These are phyloP conservation scores for Geodia barretti DNA, from an alignment of 37 sponge, comb jelly and placozoan species.

Conservation along the genomic window DNA sequence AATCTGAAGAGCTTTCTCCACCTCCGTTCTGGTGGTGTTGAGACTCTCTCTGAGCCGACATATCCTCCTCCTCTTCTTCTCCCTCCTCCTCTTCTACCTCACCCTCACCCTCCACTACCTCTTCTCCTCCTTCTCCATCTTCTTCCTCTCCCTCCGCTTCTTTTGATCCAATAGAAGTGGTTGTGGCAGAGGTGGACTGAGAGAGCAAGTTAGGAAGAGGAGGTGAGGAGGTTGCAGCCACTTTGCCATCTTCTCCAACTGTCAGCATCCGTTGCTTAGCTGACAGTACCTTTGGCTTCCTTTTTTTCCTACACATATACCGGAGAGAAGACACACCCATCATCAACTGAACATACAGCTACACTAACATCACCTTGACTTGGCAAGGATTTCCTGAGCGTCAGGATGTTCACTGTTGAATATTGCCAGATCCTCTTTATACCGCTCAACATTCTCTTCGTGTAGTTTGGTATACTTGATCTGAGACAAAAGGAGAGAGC, in stretches of 20 bases:
- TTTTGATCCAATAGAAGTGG: slow-evolving; percentile 3
- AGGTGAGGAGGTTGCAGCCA: too few relatives aligned
- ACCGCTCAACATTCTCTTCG: neutral
- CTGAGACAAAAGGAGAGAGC: slow-evolving; percentile 6
- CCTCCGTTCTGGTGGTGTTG: neutral
- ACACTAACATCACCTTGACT: neutral
- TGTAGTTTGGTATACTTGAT: slow-evolving; percentile 25
- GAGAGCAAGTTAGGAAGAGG: neutral
- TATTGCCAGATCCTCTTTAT: slow-evolving; percentile 39
- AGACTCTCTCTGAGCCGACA: neutral
- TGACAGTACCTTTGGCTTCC: neutral
- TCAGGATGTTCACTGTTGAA: slow-evolving; percentile 62
- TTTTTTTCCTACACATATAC: too few relatives aligned
- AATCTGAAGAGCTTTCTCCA: neutral
- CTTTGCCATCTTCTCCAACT: neutral
- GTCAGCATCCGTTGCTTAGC: neutral
- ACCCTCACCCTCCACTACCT: neutral
- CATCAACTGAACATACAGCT: too few relatives aligned
- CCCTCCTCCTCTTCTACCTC: neutral
- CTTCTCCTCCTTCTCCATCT: neutral
- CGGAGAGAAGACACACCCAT: too few relatives aligned
- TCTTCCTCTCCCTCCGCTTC: neutral
- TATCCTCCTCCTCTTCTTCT: neutral
- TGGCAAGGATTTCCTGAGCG: slow-evolving; percentile 30
- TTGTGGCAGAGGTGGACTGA: neutral